Evolutionary conservation across 1,140 invertebrate genomes (phyloP).

Genomic region (Brevipalpus yothersi): DNA sequence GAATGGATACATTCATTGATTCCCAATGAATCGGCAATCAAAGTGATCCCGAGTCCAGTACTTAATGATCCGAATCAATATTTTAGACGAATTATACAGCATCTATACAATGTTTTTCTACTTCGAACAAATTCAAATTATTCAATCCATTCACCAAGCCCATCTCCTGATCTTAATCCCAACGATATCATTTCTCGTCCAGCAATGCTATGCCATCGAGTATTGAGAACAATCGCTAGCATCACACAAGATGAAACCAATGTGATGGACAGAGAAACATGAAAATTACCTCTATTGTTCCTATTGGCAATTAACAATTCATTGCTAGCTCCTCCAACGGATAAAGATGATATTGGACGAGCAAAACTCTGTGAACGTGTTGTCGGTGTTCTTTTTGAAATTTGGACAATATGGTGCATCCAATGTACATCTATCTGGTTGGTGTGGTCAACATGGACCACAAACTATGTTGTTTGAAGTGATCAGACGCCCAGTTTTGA

Average conservation of each 20-base stretch:
- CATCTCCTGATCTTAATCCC: background rate
- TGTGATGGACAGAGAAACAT: constrained; percentile 55
- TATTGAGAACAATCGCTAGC: constrained; percentile 60
- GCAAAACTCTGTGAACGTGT: constrained; percentile 83
- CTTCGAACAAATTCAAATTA: constrained; percentile 55
- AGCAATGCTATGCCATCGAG: constrained; percentile 79
- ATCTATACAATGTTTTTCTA: constrained; percentile 83
- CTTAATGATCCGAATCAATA: constrained; percentile 71
- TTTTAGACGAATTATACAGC: constrained; percentile 65
- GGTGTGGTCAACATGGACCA: too few relatives aligned
- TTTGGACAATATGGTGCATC: constrained; percentile 80
- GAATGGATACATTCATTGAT: constrained; percentile 78
- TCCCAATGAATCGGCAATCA: constrained; percentile 31
- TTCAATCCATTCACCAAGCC: constrained; percentile 55
- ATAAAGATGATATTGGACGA: constrained; percentile 60
- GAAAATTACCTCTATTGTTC: constrained; percentile 68
- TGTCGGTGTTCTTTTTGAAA: constrained; percentile 76
- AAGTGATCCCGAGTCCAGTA: constrained; percentile 55
- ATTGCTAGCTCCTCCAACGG: constrained; percentile 65
- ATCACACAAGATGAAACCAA: constrained; percentile 49
- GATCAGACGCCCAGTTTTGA: too few relatives aligned
- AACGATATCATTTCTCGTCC: constrained; percentile 65
- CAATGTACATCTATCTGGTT: too few relatives aligned
- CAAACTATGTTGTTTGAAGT: too few relatives aligned
- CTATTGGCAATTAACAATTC: constrained; percentile 77